These are phyloP conservation scores for Catocala nupta DNA, from an alignment of 2,888 invertebrate species.

Conservation along the genomic window DNA sequence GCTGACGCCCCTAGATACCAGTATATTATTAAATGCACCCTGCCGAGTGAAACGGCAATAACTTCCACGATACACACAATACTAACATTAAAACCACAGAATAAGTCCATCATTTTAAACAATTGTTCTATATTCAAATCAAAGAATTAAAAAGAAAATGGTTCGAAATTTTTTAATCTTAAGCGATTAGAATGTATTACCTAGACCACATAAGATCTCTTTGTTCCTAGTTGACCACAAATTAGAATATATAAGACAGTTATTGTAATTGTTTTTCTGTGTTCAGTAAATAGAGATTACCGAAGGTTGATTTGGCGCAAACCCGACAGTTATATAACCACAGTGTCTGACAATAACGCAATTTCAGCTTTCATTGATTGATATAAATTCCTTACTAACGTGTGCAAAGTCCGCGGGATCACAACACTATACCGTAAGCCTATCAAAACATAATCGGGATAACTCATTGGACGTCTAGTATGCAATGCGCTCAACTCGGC, in stretches of 20 bases:
- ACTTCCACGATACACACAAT: conserved; percentile 36
- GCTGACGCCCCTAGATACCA: conserved; percentile 60
- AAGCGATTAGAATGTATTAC: neutral
- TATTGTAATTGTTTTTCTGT: conserved; percentile 40
- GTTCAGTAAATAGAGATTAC: conserved; percentile 63
- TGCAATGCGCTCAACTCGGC: conserved; percentile 37
- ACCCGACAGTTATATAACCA: conserved; percentile 56
- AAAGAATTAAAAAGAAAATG: neutral
- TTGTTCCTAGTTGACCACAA: conserved; percentile 12
- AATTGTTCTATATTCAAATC: neutral
- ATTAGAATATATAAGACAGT: conserved; percentile 29
- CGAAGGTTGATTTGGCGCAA: conserved; percentile 49
- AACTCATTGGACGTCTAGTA: conserved; percentile 67
- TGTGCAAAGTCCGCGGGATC: conserved; percentile 70
- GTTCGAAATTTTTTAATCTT: neutral
- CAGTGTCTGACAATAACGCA: conserved; percentile 51
- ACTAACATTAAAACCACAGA: conserved; percentile 28
- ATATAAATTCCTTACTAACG: conserved; percentile 70
- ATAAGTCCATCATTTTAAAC: conserved; percentile 6
- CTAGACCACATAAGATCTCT: neutral
- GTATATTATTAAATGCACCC: conserved; percentile 83
- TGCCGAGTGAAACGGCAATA: conserved; percentile 55
- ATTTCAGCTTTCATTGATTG: conserved; percentile 64
- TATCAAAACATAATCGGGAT: conserved; percentile 78
- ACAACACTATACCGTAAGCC: conserved; percentile 73